These are phyloP conservation scores for Lutjanus campechanus DNA, from an alignment of 2,797 vertebrate genomes.

Conservation along the genomic window DNA sequence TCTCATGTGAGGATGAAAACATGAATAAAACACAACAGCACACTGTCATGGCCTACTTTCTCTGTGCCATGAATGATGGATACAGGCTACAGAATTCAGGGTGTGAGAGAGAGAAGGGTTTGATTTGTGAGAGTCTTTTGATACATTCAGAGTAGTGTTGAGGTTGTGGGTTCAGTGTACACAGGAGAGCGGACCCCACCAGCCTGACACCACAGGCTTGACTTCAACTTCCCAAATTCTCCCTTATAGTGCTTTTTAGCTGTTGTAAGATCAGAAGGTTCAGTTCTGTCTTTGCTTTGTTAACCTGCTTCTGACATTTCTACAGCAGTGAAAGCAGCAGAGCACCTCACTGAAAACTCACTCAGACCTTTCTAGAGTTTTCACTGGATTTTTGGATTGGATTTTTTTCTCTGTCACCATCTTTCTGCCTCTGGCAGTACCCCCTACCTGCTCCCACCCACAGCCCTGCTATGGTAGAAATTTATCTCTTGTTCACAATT, in stretches of 20 bases:
- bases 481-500: too few species aligned
- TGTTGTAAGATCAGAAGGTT: neutral
- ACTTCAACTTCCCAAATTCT: neutral
- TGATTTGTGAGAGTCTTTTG: neutral
- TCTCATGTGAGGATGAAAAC: constrained; percentile 31
- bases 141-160: neutral
- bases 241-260: neutral
- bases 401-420: too few species aligned
- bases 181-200: neutral
- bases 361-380: neutral
- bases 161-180: neutral
- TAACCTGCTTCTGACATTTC: neutral
- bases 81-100: constrained; percentile 6
- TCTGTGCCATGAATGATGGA: constrained; percentile 33
- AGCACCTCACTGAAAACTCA: neutral
- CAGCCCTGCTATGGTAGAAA: too few species aligned
- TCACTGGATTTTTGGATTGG: neutral
- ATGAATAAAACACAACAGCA: constrained; percentile 48
- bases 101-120: neutral
- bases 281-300: neutral
- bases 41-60: constrained; percentile 49
- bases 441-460: too few species aligned
- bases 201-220: neutral
- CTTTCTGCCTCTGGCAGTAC: too few species aligned
- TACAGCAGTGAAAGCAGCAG: neutral